Evolutionary conservation across 2,113 vertebrate species (phyloP).

Genomic region (Pleuronectes platessa): DNA sequence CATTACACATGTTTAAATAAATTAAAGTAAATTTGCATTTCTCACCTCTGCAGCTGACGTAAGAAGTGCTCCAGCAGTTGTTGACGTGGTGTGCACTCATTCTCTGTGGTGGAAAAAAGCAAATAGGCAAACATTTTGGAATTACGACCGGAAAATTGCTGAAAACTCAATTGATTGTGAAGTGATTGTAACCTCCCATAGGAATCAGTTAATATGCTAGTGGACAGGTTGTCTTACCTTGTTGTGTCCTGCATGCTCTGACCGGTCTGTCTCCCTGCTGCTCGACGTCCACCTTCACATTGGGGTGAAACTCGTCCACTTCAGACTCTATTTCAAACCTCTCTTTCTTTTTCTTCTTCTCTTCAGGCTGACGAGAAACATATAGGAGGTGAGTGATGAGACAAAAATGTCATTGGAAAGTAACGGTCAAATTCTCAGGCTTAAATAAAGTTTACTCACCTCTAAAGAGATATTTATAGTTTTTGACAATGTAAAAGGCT

Average conservation of each 20-base stretch:
- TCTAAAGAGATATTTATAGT: slow-evolving; percentile 69
- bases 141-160: not conserved
- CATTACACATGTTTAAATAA: not conserved
- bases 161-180: too few species aligned
- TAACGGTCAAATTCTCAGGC: not conserved
- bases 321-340: slow-evolving; percentile 90
- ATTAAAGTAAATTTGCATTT: not conserved
- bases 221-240: slow-evolving; percentile 76
- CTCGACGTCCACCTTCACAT: slow-evolving; percentile 89
- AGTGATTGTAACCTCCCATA: not conserved
- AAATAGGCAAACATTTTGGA: not conserved
- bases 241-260: slow-evolving; percentile 92
- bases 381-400: not conserved
- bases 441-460: slow-evolving; percentile 52
- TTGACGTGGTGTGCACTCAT: slow-evolving; percentile 93
- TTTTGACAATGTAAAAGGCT: slow-evolving; percentile 80
- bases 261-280: slow-evolving; percentile 91
- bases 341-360: slow-evolving; percentile 94
- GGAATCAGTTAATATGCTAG: not conserved
- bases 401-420: not conserved
- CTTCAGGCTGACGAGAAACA: slow-evolving; percentile 80
- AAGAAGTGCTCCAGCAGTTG: slow-evolving; percentile 95
- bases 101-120: slow-evolving; percentile 81
- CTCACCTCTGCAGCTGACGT: slow-evolving; percentile 94
- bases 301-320: slow-evolving; percentile 89